Conservation (phyloP, 2,113 vertebrate genomes). For the Apaloderma vittatum region DNA sequence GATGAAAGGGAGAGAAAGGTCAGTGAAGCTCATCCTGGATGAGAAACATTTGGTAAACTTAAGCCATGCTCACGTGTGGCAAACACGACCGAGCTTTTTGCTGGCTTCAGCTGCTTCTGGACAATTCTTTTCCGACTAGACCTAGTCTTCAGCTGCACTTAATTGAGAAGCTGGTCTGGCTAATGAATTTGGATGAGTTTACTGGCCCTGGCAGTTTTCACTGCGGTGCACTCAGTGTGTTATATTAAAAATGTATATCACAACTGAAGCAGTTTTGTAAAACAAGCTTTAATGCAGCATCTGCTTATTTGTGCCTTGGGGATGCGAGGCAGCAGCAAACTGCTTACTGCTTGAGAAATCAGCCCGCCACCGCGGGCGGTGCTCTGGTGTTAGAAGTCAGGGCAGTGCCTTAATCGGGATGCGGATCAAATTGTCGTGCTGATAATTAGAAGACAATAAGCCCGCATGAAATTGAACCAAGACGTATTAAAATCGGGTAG, state of each 20-base stretch:
- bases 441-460: conserved; percentile 70
- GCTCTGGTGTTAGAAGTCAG: conserved; percentile 55
- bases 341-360: conserved; percentile 75
- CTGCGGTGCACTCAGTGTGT: conserved; percentile 49
- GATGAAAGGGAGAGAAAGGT: conserved; percentile 33
- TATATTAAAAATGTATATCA: conserved; percentile 80
- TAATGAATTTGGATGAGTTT: conserved; percentile 69
- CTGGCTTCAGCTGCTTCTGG: background rate
- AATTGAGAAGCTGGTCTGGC: conserved; percentile 51
- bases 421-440: conserved; percentile 37
- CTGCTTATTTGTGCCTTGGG: conserved; percentile 74
- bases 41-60: background rate
- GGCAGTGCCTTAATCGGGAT: conserved; percentile 39
- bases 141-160: conserved; percentile 21
- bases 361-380: background rate
- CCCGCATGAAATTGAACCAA: conserved; percentile 51
- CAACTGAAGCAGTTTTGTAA: conserved; percentile 73
- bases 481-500: conserved; percentile 35
- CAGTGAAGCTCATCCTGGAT: background rate
- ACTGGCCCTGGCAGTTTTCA: conserved; percentile 58
- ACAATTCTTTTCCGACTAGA: background rate
- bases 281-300: conserved; percentile 71
- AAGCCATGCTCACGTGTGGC: background rate
- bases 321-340: conserved; percentile 56
- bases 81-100: background rate